Base-by-base conservation (phyloP, 2,797 vertebrate species). In the Melanotaenia pygmaea region DNA sequence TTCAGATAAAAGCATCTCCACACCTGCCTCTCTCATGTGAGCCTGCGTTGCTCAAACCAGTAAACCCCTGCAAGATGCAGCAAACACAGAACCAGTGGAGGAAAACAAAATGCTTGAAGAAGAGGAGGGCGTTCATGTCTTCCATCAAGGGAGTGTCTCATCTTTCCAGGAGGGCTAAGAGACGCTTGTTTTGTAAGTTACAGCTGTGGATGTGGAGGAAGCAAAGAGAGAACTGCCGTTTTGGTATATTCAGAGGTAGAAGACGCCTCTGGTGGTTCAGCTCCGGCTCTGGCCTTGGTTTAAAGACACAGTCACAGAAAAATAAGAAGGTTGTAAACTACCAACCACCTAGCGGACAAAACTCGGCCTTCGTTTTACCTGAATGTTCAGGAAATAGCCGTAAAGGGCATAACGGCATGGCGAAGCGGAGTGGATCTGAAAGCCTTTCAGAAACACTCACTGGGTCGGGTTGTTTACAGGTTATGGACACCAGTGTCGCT, bases 201-300 rank as follows among this genome's bases (percentile, higher is more conserved):
- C 85, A 87, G 77, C 73, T 92, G 2, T 93, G 90, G 88, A 82
- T 87, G 83, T 91, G 92, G 92, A 88, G 88, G 74, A 88, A 83
- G 77, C 43, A 67, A 54, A 81, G 72, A 38, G 73, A 83, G 37
- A 86, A 67, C 47, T 77, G 61, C 28, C 37, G 12, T 50, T 77
- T 85, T 43, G 54, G 66, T 58, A 61, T 80, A 1, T 77, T 72
- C 32, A 79, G 64, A 59, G 24, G 40, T 16, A 87, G 65, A 63
- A 77, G 65, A 53, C 60, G 12, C n/a, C 35, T 22, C 2, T 40
- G n/a, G 18, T 30, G 54, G 38, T 51, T 54, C 35, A 14, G 34
- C 28, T 3, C 32, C 1, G 18, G 34, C 28, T 3, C 32, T 1
- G 18, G 26, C 35, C 59, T 75, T 53, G 12, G 9, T n/a, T 34